These are phyloP conservation scores for Phoebastria nigripes DNA, from an alignment of 2,797 vertebrate genomes.

Conservation along the genomic window DNA sequence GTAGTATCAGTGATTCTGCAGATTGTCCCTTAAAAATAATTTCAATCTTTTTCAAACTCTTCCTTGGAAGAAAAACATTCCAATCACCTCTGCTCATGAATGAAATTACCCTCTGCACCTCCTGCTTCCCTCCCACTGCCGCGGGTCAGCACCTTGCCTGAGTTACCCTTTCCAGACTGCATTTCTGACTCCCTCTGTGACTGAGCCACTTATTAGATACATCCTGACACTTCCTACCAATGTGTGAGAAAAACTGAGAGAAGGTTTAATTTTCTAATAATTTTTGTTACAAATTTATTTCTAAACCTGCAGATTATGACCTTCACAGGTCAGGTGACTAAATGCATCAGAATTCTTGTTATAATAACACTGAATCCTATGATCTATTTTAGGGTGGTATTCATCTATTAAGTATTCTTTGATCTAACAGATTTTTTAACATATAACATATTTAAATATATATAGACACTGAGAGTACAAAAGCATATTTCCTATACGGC, in stretches of 20 bases:
- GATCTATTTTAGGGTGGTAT: not conserved
- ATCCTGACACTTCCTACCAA: not conserved
- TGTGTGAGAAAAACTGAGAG: not conserved
- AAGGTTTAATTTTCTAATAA: not conserved
- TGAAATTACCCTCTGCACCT: not conserved
- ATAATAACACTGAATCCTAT: not conserved
- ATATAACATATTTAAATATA: not conserved
- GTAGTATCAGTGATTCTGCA: not conserved
- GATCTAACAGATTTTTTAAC: not conserved
- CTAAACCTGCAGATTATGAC: not conserved
- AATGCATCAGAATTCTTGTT: not conserved
- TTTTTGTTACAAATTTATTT: not conserved
- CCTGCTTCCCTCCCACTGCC: not conserved
- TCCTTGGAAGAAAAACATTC: not conserved
- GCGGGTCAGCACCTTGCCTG: not conserved
- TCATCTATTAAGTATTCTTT: not conserved
- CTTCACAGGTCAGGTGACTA: not conserved
- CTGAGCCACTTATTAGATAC: not conserved
- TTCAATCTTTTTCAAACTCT: not conserved
- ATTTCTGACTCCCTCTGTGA: not conserved
- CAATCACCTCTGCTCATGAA: not conserved
- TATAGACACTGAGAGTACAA: not conserved
- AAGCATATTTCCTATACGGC: not conserved
- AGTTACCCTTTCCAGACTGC: not conserved
- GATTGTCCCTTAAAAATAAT: not conserved